A percentile compares a stretch with the other conserved stretches of the same genome.
These are phyloP conservation scores for Parazoanthus swiftii DNA, from an alignment of 92 coral and sea anemone species.

Conservation along the genomic window DNA sequence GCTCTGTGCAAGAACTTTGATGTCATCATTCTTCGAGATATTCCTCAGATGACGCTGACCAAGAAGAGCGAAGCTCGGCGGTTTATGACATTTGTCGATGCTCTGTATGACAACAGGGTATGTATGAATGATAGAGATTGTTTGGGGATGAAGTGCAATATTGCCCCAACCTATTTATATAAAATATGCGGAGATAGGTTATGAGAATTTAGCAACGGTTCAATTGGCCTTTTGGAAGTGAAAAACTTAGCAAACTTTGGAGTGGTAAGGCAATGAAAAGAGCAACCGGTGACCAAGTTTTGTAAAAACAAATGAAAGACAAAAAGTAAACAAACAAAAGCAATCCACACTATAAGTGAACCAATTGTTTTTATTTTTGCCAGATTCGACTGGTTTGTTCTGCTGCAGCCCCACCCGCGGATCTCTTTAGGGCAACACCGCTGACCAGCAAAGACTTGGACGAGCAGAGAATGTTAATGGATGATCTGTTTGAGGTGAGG, in stretches of 20 bases:
- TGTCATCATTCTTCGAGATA: conserved; percentile 71
- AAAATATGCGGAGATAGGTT: no score
- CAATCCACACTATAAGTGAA: background rate
- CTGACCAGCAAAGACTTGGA: conserved; percentile 75
- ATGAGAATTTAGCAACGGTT: no score
- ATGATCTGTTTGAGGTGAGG: conserved; percentile 83
- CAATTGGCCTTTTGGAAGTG: no score
- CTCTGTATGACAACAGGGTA: conserved; percentile 93
- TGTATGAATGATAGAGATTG: background rate
- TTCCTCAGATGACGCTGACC: conserved; percentile 82
- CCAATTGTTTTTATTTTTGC: background rate
- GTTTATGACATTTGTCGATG: conserved; percentile 85
- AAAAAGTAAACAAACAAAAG: no score
- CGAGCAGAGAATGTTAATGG: conserved; percentile 81
- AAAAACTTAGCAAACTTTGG: no score
- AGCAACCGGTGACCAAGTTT: no score
- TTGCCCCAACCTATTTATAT: no score
- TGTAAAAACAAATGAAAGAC: no score
- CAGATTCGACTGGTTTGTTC: conserved; percentile 95
- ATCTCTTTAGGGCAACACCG: conserved; percentile 86
- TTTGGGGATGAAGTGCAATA: no score
- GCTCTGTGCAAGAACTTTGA: conserved; percentile 83
- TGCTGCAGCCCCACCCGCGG: conserved; percentile 76
- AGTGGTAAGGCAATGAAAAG: no score
- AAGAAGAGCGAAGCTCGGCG: conserved; percentile 89